Evolutionary conservation across 2,888 invertebrate species (phyloP).

Genomic region (Eremobia ochroleuca): DNA sequence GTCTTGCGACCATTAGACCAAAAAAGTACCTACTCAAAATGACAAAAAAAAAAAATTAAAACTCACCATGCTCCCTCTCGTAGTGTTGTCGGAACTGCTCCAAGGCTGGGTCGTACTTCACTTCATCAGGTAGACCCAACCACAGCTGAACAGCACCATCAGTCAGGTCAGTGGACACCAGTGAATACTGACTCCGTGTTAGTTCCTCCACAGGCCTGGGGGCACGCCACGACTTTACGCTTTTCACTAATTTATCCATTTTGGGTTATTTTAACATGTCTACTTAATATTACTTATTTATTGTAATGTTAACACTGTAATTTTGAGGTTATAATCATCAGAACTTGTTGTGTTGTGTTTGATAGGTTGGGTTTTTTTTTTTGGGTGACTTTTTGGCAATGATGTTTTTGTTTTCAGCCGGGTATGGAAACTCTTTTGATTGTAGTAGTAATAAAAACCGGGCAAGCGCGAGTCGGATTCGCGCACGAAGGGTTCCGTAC

Average conservation of each 20-base stretch:
- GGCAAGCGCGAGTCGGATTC: too few relatives aligned
- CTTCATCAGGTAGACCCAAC: constrained; percentile 92
- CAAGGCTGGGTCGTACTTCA: constrained; percentile 93
- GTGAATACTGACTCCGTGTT: constrained; percentile 86
- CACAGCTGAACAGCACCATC: constrained; percentile 92
- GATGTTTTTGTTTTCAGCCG: background rate
- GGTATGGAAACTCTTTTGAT: background rate
- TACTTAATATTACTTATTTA: background rate
- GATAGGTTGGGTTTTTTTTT: constrained; percentile 47
- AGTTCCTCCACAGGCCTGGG: constrained; percentile 86
- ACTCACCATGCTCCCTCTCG: constrained; percentile 88
- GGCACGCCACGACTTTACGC: constrained; percentile 80
- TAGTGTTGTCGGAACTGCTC: constrained; percentile 91
- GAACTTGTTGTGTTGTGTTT: constrained; percentile 49
- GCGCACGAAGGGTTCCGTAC: too few relatives aligned
- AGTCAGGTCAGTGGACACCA: constrained; percentile 90
- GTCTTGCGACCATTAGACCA: too few relatives aligned
- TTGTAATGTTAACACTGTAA: constrained; percentile 28
- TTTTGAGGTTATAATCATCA: constrained; percentile 44
- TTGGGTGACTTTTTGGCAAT: background rate
- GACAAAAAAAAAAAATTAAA: background rate
- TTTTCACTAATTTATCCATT: constrained; percentile 79
- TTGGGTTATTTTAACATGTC: constrained; percentile 42
- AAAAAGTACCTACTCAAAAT: too few relatives aligned
- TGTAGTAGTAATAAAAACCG: background rate